Evolutionary conservation across 2,797 vertebrate species (phyloP), one percentile per base, ranked within the genome.

Genomic region (Gastrophryne carolinensis): DNA sequence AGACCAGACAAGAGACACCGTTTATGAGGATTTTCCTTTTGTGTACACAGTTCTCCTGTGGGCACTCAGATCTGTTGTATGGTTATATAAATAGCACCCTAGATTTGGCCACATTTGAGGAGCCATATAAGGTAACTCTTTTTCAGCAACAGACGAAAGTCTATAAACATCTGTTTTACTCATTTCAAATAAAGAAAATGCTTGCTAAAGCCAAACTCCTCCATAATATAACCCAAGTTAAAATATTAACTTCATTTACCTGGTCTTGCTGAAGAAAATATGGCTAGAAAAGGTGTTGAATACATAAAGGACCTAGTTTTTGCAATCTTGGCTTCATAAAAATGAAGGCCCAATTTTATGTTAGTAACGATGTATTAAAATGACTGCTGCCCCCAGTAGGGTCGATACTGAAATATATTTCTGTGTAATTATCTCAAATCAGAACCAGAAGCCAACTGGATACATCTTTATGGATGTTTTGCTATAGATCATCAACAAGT

Each of bases 41-140:
- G 30, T 61, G 49, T 62, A 34, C 64, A 68, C 73, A 41, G 44
- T 53, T 52, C 56, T 75, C 65, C 27, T 11, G 17, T 41, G 17
- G 73, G 49, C 65, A 54, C 37, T 52, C 13, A 9, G 73, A 53
- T 62, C 50, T 30, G 26, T 75, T 49, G 32, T 1, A 56, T 41
- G 15, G 64, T 69, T 53, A 62, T 54, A 69, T 69, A 76, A 76
- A 76, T 69, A 76, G 65, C n/a, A 53, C 8, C 7, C 27, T n/a
- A 27, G 65, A 32, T 24, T 44, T 52, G 52, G 54, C 39, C 68
- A 60, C 23, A 76, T 53, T 63, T 69, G 49, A 26, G 17, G 29
- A 17, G 21, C 65, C 73, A 69, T 76, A 63, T 76, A 76, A 62
- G 65, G 73, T 13, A 34, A 76, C 19, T 54, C 15, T 17, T n/a